Conservation (phyloP, 2,888 invertebrate genomes). For the Cremastinae sp. region DNA sequence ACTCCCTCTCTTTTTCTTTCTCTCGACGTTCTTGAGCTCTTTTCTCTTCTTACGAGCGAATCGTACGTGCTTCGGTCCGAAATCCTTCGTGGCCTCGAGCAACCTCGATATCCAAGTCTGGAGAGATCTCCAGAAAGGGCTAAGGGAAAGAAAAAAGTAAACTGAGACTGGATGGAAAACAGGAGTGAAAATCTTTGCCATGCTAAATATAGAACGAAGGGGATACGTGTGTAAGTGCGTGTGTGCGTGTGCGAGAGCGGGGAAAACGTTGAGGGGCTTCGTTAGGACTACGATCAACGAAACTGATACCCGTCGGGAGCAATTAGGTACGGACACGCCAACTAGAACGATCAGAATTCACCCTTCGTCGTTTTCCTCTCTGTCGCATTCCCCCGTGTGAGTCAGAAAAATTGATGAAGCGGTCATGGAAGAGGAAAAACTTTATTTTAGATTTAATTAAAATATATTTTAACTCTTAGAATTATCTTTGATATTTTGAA, state of each 20-base stretch:
- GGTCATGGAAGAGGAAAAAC: no score
- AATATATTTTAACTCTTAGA: no score
- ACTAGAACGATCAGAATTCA: slow-evolving; percentile 35
- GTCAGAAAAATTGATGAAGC: not conserved
- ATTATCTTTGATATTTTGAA: no score
- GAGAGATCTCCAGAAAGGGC: slow-evolving; percentile 7
- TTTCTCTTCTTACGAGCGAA: slow-evolving; percentile 35
- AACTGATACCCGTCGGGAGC: slow-evolving; percentile 57
- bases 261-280: slow-evolving; percentile 51
- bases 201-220: not conserved
- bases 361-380: slow-evolving; percentile 11
- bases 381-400: not conserved
- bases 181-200: slow-evolving; percentile 23
- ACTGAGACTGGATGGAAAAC: slow-evolving; percentile 33
- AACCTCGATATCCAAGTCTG: not conserved
- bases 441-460: not conserved
- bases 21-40: slow-evolving; percentile 16
- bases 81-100: slow-evolving; percentile 44
- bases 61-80: slow-evolving; percentile 53
- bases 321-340: slow-evolving; percentile 53
- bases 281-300: slow-evolving; percentile 47
- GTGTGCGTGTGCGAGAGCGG: not conserved
- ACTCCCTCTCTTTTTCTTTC: slow-evolving; percentile 20
- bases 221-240: not conserved
- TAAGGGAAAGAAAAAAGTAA: slow-evolving; percentile 24